Percentiles rank a stretch among this genome's conserved stretches.
Evolutionary conservation across 1,140 invertebrate genomes (phyloP).

Genomic region (Neodiprion pinetum): DNA sequence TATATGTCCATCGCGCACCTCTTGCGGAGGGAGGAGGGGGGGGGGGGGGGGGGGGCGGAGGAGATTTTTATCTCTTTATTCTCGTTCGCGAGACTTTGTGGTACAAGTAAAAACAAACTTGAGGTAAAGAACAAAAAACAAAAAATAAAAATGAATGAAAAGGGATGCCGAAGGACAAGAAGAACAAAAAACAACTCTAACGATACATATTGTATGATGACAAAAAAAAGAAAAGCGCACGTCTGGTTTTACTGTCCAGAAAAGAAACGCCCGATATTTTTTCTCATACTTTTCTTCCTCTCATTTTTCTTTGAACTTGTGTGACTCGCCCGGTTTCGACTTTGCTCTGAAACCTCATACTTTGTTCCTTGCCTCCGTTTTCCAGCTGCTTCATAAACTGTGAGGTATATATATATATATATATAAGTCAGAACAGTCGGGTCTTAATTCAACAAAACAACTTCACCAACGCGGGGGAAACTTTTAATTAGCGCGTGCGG

Average conservation of each 20-base stretch:
- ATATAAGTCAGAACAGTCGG: neutral
- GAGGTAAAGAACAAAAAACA: neutral
- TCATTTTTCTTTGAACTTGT: neutral
- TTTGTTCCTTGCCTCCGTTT: no score
- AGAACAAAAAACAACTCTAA: no score
- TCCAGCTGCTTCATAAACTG: neutral
- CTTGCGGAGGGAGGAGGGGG: neutral
- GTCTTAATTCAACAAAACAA: neutral
- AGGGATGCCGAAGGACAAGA: no score
- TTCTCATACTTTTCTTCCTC: neutral
- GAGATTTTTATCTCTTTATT: neutral
- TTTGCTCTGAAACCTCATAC: neutral
- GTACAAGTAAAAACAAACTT: conserved; percentile 11
- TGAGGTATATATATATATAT: neutral
- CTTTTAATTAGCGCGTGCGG: neutral
- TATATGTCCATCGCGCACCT: neutral
- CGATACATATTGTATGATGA: no score
- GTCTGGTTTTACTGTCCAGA: no score
- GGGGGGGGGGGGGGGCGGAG: no score
- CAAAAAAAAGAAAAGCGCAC: neutral
- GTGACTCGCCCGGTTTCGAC: neutral
- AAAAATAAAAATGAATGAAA: neutral
- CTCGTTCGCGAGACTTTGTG: neutral
- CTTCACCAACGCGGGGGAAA: neutral
- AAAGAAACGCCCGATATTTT: no score